Percentiles rank a stretch among this genome's conserved stretches.
These are phyloP conservation scores for Temnopleurus reevesii DNA, from an alignment of 53 echinoderm and acorn worm species.

Conservation along the genomic window DNA sequence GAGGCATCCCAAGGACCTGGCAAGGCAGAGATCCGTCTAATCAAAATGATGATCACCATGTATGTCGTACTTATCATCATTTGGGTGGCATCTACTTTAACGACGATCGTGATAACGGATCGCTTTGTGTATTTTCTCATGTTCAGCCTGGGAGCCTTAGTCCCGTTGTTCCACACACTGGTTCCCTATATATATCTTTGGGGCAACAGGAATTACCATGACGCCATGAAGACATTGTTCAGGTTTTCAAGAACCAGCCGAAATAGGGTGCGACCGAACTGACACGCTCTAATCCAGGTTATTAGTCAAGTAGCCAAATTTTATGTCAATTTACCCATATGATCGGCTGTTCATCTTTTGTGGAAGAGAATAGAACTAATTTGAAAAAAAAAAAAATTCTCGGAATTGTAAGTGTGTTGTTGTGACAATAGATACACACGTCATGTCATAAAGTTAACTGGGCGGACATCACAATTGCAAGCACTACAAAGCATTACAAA, in stretches of 20 bases:
- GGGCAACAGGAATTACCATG: conserved; percentile 25
- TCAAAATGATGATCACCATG: conserved; percentile 35
- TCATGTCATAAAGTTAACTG: no score
- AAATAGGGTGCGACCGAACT: background rate
- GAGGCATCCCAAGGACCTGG: background rate
- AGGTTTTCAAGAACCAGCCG: background rate
- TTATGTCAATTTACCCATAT: no score
- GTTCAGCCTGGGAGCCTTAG: background rate
- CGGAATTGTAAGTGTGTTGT: no score
- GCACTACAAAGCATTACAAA: no score
- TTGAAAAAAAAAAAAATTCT: no score
- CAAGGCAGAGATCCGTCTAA: conserved; percentile 24
- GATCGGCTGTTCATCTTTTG: no score
- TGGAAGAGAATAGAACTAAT: no score
- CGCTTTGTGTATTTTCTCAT: background rate
- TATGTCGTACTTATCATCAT: background rate
- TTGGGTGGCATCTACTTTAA: background rate
- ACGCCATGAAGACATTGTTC: background rate
- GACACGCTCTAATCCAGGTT: no score
- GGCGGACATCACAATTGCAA: no score
- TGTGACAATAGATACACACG: no score
- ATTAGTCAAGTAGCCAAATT: no score
- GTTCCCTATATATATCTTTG: conserved; percentile 24
- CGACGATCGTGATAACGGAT: background rate
- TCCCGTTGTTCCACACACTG: conserved; percentile 8